A percentile compares a stretch with the other conserved stretches of the same genome.
Evolutionary conservation across 2,113 vertebrate genomes (phyloP).

Genomic region (Struthio camelus): DNA sequence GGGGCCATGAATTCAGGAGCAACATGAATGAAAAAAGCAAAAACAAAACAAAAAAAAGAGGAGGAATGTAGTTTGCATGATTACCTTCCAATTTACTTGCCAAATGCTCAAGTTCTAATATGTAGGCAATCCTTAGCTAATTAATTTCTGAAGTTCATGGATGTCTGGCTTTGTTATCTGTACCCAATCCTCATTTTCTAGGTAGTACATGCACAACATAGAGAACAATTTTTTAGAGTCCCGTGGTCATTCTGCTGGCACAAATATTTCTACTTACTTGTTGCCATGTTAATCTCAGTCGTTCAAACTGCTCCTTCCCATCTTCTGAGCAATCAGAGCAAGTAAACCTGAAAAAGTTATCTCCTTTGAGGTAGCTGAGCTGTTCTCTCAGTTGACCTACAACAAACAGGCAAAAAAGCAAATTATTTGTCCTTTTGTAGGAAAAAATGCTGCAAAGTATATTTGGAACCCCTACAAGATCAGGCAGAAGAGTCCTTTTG

Average conservation of each 20-base stretch:
- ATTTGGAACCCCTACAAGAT: not conserved
- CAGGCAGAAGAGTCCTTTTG: not conserved
- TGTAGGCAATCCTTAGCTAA: not conserved
- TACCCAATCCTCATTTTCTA: not conserved
- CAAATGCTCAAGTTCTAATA: not conserved
- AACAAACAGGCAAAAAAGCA: constrained; percentile 20
- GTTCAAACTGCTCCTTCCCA: constrained; percentile 91
- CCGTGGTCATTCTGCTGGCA: not conserved
- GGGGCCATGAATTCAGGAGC: not conserved
- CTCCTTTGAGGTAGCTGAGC: constrained; percentile 96
- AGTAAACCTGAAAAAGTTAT: constrained; percentile 96
- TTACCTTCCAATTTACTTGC: not conserved
- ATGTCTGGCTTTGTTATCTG: not conserved
- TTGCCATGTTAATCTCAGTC: constrained; percentile 95
- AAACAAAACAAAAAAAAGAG: not conserved
- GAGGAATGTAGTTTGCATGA: not conserved
- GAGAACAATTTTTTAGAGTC: not conserved
- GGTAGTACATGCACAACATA: not conserved
- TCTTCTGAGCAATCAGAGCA: constrained; percentile 91
- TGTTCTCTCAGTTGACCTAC: constrained; percentile 90
- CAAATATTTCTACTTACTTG: constrained; percentile 75
- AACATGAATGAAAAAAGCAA: not conserved
- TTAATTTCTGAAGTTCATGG: not conserved
- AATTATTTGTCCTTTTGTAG: not conserved
- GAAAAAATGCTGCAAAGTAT: not conserved